A percentile compares a stretch with the other conserved stretches of the same genome.
Evolutionary conservation across 2,888 invertebrate genomes (phyloP).

Genomic region (Drosophila kanekoi): DNA sequence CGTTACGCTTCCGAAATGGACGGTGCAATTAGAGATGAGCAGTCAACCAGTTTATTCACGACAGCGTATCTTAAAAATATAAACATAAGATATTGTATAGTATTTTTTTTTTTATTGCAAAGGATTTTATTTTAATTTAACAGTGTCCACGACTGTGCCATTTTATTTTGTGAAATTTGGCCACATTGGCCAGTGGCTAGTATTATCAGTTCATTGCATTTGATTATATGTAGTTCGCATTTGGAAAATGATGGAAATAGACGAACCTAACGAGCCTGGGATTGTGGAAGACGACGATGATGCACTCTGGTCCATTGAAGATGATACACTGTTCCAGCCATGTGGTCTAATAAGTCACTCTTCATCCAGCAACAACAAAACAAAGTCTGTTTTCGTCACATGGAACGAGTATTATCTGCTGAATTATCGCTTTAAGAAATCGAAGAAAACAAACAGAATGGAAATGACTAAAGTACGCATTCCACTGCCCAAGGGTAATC

Average conservation of each 20-base stretch:
- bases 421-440: slow-evolving; percentile 82
- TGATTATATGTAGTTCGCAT: slow-evolving; percentile 17
- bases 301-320: slow-evolving; percentile 79
- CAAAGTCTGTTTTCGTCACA: slow-evolving; percentile 79
- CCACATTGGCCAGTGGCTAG: slow-evolving; percentile 28
- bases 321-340: slow-evolving; percentile 82
- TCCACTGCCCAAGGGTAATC: slow-evolving; percentile 51
- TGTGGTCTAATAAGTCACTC: slow-evolving; percentile 80
- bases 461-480: slow-evolving; percentile 77
- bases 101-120: too few relatives aligned
- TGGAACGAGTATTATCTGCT: slow-evolving; percentile 83
- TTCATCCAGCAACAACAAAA: slow-evolving; percentile 71
- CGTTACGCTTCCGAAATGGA: slow-evolving; percentile 12
- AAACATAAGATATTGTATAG: not conserved
- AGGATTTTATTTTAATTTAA: not conserved
- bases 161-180: slow-evolving; percentile 14
- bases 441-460: slow-evolving; percentile 51
- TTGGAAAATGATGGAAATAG: slow-evolving; percentile 33
- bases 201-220: slow-evolving; percentile 16
- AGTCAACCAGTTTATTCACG: not conserved
- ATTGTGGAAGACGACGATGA: slow-evolving; percentile 27
- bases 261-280: not conserved
- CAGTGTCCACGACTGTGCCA: too few relatives aligned
- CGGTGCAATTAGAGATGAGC: slow-evolving; percentile 6
- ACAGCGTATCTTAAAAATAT: not conserved